Evolutionary conservation across 2,113 vertebrate genomes (phyloP).

Genomic region (Actenoides hombroni): DNA sequence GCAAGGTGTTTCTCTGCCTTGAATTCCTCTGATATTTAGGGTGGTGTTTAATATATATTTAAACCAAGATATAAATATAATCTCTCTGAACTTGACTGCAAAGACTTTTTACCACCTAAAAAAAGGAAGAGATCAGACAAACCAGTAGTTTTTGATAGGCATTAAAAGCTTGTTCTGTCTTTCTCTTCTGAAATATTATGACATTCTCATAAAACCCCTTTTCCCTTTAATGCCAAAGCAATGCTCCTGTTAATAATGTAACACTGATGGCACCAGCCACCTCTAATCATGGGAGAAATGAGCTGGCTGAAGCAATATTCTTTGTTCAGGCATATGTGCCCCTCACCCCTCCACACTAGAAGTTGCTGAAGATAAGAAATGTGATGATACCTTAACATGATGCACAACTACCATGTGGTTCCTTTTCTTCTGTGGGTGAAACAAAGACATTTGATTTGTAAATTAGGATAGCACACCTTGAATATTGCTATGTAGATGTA

Average conservation of each 20-base stretch:
- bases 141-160: slow-evolving; percentile 6
- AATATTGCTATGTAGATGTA: neutral
- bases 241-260: slow-evolving; percentile 6
- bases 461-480: neutral
- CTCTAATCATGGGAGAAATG: neutral
- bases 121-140: slow-evolving; percentile 40
- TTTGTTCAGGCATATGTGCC: neutral
- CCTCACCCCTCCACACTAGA: neutral
- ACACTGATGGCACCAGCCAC: neutral
- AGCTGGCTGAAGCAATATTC: neutral
- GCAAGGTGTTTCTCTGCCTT: slow-evolving; percentile 24
- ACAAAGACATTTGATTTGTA: neutral
- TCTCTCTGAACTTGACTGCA: slow-evolving; percentile 32
- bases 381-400: neutral
- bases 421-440: neutral
- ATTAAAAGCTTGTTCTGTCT: neutral
- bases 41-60: neutral
- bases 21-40: slow-evolving; percentile 44
- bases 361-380: neutral
- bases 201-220: neutral
- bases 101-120: slow-evolving; percentile 12
- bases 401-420: neutral
- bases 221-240: neutral
- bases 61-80: slow-evolving; percentile 4
- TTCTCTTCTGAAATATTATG: slow-evolving; percentile 17